Evolutionary conservation across 1,140 invertebrate genomes (phyloP), one percentile per base, ranked within the genome.

Genomic region (Atta colombica): DNA sequence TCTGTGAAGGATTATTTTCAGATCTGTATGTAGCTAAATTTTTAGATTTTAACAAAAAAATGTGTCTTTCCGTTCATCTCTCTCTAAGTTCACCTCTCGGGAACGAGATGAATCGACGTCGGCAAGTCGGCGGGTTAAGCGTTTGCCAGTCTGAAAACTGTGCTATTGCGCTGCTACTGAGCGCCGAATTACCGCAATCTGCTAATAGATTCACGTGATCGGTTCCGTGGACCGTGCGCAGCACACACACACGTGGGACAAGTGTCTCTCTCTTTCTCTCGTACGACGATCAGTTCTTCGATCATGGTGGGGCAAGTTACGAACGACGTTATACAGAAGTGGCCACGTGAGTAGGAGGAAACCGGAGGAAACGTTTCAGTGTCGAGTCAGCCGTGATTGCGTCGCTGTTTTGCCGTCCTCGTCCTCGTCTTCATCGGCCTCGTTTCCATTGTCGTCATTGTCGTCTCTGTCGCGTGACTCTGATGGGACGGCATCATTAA

Each of bases 181-280:
- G 65, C 28, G 39, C 69, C 55, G 55, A 84, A 84, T 63, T 84
- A 84, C 58, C 55, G 28, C 80, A 84, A 84, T 84, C 80, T 53
- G 80, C 69, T 84, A 84, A 84, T 84, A 84, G 80, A 84, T 84
- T 84, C 80, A 74, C 80, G 80, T 84, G 80, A 84, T 58, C 69
- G 35, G 80, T 61, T 39, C 69, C 68, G 7, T 72, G 78, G 66
- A 82, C 53, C 78, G 80, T 84, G 80, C 80, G 80, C 80, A 84
- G 53, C 55, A 84, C 69, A 55, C 69, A 55, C 80, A 84, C 80
- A 84, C 69, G 69, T 74, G 68, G 35, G 18, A 55, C 55, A 61
- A 39, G 2, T 14, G 3, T 60, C 18, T 69, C 21, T 35, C 25
- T 65, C n/a, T 25, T 6, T 35, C 58, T 35, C 58, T 63, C 60